These are phyloP conservation scores for Mus caroli DNA, from an alignment of 2,797 vertebrate genomes.

Conservation along the genomic window DNA sequence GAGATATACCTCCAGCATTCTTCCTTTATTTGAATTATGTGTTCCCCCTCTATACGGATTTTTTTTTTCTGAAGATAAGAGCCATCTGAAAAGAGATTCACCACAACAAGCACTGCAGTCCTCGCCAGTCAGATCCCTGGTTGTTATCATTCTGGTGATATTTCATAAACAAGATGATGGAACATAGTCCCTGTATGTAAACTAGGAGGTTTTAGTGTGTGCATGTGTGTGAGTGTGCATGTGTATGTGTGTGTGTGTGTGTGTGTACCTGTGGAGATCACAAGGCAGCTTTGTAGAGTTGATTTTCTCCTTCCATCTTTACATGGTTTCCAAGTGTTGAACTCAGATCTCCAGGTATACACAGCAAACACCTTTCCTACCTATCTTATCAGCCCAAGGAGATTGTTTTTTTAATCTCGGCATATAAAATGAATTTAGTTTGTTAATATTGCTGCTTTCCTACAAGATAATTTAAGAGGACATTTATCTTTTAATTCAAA, in stretches of 20 bases:
- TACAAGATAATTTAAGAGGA: slow-evolving; percentile 41
- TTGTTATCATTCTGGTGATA: slow-evolving; percentile 31
- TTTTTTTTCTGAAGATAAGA: not conserved
- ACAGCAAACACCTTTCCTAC: not conserved
- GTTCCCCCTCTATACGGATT: slow-evolving; percentile 5
- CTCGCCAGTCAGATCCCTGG: not conserved
- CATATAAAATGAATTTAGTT: slow-evolving; percentile 46
- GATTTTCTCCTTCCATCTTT: not conserved
- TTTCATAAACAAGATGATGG: not conserved
- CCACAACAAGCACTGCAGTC: not conserved
- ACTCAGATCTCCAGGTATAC: not conserved
- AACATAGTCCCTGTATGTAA: not conserved
- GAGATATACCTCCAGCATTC: not conserved
- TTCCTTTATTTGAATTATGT: not conserved
- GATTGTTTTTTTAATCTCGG: not conserved
- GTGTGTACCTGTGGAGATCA: not conserved
- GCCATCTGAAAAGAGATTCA: slow-evolving; percentile 12
- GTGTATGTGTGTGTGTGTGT: not conserved
- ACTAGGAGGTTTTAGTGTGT: not conserved
- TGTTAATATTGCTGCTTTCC: slow-evolving; percentile 30
- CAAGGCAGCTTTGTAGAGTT: not conserved
- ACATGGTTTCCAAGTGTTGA: too few species aligned
- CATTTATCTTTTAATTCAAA: slow-evolving; percentile 43
- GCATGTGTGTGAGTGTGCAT: not conserved
- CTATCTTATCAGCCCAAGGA: not conserved